phyloP scores from a whole-genome alignment of 1,140 invertebrate genomes.

The Halotydeus destructor region DNA sequence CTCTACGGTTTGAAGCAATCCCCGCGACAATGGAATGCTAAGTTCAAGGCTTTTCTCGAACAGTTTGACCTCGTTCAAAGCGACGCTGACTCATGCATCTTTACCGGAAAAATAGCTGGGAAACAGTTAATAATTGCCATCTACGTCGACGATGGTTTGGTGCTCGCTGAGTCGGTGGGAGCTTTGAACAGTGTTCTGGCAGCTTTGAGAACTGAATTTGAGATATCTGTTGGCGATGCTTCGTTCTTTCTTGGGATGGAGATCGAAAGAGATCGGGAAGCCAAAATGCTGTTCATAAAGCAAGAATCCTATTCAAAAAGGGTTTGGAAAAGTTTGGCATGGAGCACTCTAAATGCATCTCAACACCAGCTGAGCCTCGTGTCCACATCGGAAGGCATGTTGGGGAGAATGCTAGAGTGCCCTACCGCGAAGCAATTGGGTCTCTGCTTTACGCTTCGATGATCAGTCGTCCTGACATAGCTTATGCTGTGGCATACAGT shows the following conservation, averaged over 20 bases:
- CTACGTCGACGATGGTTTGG: slow-evolving; percentile 17
- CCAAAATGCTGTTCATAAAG: slow-evolving; percentile 3
- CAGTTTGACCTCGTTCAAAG: slow-evolving; percentile 4
- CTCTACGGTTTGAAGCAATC: slow-evolving; percentile 28
- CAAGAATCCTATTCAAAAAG: slow-evolving; percentile 5
- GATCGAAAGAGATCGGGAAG: slow-evolving; percentile 7
- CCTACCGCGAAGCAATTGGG: slow-evolving; percentile 14
- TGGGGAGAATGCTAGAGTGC: slow-evolving; percentile 3
- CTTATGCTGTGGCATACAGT: slow-evolving; percentile 13
- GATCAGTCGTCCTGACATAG: slow-evolving; percentile 17
- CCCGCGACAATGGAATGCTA: slow-evolving; percentile 24
- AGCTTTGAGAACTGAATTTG: slow-evolving; percentile 6
- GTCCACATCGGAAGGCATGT: slow-evolving; percentile 12
- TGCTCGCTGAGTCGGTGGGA: background rate
- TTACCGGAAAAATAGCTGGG: background rate
- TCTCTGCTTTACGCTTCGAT: slow-evolving; percentile 10
- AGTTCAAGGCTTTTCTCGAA: slow-evolving; percentile 10
- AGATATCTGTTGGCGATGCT: background rate
- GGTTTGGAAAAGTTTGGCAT: slow-evolving; percentile 16
- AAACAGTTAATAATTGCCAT: slow-evolving; percentile 11
- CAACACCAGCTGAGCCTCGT: background rate
- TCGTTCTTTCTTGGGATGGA: slow-evolving; percentile 15
- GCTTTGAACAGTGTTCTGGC: slow-evolving; percentile 6
- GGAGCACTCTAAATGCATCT: background rate
- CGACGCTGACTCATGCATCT: slow-evolving; percentile 12